A percentile compares a stretch with the other conserved stretches of the same genome.
phyloP scores from a whole-genome alignment of 2,113 vertebrate genomes.

The Equus przewalskii region DNA sequence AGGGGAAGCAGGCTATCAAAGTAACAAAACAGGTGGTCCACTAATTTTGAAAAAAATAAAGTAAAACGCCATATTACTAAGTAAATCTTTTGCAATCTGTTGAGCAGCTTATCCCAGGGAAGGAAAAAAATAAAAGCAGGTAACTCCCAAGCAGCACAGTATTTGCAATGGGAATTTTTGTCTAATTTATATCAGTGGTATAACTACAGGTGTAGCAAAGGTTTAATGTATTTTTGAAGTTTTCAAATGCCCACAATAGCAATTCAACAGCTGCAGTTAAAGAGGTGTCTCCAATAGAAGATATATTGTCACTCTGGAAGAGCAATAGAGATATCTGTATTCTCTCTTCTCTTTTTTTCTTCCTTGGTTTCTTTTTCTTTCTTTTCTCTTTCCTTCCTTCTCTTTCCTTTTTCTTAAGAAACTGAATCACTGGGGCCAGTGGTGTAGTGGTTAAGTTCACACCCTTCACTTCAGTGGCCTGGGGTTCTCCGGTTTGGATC shows the following conservation, averaged over 20 bases:
- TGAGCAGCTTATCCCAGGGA: conserved; percentile 5
- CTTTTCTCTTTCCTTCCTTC: background rate
- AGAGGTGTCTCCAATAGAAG: background rate
- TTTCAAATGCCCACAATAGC: conserved; percentile 60
- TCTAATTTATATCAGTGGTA: conserved; percentile 60
- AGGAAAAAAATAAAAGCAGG: background rate
- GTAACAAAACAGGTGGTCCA: conserved; percentile 58
- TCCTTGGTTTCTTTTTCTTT: background rate
- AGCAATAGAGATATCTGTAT: background rate
- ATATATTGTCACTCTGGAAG: background rate
- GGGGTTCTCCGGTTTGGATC: no score
- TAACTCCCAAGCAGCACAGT: background rate
- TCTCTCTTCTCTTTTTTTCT: background rate
- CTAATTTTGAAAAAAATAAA: conserved; percentile 31
- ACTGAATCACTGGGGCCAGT: no score
- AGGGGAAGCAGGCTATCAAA: background rate
- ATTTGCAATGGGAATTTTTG: conserved; percentile 59
- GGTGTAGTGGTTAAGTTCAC: no score
- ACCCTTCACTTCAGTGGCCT: no score
- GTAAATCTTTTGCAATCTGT: conserved; percentile 67
- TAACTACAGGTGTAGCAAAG: conserved; percentile 72
- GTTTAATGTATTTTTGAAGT: conserved; percentile 77
- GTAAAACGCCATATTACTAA: conserved; percentile 28
- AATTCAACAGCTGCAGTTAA: conserved; percentile 27
- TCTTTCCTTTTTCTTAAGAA: background rate